Conservation (phyloP, 2,888 invertebrate species). For the Lysandra coridon region DNA sequence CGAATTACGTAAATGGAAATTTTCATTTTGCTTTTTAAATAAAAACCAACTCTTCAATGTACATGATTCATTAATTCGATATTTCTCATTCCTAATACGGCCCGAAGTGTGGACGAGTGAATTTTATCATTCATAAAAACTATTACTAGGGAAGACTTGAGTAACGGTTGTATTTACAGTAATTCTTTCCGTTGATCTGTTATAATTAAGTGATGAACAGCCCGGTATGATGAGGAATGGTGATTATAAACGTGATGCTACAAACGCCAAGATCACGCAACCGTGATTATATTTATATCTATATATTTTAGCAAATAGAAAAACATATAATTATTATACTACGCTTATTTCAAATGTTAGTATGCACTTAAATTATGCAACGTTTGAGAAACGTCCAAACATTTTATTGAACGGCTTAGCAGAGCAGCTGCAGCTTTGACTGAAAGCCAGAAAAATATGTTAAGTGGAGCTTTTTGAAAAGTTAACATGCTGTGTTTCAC, state of each 20-base stretch:
- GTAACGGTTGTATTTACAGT: conserved; percentile 28
- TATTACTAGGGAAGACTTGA: conserved; percentile 14
- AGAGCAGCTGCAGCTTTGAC: neutral
- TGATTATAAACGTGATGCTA: conserved; percentile 17
- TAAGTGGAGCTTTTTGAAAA: neutral
- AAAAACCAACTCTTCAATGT: neutral
- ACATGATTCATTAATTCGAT: neutral
- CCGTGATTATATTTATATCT: conserved; percentile 2
- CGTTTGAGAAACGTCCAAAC: conserved; percentile 13
- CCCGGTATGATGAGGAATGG: conserved; percentile 10
- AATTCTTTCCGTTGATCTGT: conserved; percentile 31
- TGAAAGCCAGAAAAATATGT: neutral
- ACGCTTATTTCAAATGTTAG: conserved; percentile 10
- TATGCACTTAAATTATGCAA: conserved; percentile 16
- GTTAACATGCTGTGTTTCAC: neutral
- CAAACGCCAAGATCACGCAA: conserved; percentile 7
- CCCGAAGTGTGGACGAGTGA: neutral
- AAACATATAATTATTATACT: conserved; percentile 17
- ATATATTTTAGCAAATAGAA: conserved; percentile 12
- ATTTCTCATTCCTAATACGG: neutral
- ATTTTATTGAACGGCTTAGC: neutral
- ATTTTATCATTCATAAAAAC: conserved; percentile 4
- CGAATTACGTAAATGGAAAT: too few relatives aligned
- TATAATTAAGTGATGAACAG: conserved; percentile 24
- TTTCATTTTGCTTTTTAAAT: neutral